Conservation (phyloP, 1,140 invertebrate genomes). For the Drosophila burlai region DNA sequence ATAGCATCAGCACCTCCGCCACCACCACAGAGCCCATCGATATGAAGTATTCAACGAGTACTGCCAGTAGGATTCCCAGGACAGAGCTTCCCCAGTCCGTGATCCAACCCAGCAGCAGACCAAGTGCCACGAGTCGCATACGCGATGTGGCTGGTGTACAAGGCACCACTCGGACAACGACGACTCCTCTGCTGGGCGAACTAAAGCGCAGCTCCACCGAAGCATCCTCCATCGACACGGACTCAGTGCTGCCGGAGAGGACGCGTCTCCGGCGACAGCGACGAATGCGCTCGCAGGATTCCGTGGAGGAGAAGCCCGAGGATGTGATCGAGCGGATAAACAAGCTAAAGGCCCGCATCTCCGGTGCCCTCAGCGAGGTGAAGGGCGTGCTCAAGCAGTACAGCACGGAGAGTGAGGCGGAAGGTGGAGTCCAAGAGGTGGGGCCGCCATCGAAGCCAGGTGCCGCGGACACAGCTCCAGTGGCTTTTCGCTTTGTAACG, state of each 20-base stretch:
- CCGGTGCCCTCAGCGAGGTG: constrained; percentile 74
- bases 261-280: constrained; percentile 71
- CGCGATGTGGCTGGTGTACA: constrained; percentile 8
- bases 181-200: constrained; percentile 52
- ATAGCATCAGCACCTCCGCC: constrained; percentile 6
- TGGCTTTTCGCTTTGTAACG: constrained; percentile 76
- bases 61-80: constrained; percentile 23
- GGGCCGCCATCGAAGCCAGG: not conserved
- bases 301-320: constrained; percentile 70
- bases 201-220: constrained; percentile 58
- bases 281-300: constrained; percentile 73
- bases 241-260: constrained; percentile 64
- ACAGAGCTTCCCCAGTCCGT: not conserved
- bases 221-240: constrained; percentile 58
- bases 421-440: constrained; percentile 20
- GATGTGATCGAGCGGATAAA: constrained; percentile 78
- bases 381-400: constrained; percentile 80
- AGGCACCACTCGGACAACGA: not conserved
- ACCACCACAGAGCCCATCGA: constrained; percentile 9
- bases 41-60: constrained; percentile 65
- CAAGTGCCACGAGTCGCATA: constrained; percentile 38
- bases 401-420: constrained; percentile 71
- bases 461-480: constrained; percentile 27
- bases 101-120: not conserved
- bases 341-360: constrained; percentile 75